These are phyloP conservation scores for Trichogramma pretiosum DNA, from an alignment of 1,140 invertebrate genomes.

Conservation along the genomic window DNA sequence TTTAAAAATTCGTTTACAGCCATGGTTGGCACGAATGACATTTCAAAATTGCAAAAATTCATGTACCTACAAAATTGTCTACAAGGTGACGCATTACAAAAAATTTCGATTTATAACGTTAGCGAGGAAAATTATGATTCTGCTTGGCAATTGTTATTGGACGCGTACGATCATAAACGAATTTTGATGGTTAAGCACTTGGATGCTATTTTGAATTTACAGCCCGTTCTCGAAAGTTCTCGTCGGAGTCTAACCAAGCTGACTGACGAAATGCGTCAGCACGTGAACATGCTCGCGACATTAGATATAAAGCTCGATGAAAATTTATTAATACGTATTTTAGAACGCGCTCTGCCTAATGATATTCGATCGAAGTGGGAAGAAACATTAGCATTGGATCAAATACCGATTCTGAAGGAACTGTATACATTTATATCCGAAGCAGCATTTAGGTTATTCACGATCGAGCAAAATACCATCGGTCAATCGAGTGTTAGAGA, in stretches of 20 bases:
- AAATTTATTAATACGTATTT: background rate
- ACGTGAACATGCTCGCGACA: background rate
- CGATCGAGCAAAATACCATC: background rate
- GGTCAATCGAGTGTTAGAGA: background rate
- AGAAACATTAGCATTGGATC: constrained; percentile 7
- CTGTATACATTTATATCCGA: constrained; percentile 8
- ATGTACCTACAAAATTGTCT: background rate
- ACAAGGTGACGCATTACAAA: background rate
- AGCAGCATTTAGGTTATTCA: background rate
- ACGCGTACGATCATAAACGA: background rate
- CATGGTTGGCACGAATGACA: background rate
- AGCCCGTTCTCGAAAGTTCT: background rate
- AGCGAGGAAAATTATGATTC: background rate
- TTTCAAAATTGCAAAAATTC: background rate
- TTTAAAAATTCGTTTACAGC: background rate
- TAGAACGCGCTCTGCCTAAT: constrained; percentile 1
- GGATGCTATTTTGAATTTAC: background rate
- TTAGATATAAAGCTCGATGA: background rate
- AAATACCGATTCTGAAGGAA: constrained; percentile 4
- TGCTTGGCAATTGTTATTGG: background rate
- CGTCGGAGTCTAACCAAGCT: background rate
- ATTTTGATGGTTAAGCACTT: background rate
- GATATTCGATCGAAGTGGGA: constrained; percentile 8
- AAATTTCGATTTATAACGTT: background rate
- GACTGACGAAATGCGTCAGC: background rate